phyloP scores from a whole-genome alignment of 2,797 vertebrate species.

The Novumbra hubbsi region DNA sequence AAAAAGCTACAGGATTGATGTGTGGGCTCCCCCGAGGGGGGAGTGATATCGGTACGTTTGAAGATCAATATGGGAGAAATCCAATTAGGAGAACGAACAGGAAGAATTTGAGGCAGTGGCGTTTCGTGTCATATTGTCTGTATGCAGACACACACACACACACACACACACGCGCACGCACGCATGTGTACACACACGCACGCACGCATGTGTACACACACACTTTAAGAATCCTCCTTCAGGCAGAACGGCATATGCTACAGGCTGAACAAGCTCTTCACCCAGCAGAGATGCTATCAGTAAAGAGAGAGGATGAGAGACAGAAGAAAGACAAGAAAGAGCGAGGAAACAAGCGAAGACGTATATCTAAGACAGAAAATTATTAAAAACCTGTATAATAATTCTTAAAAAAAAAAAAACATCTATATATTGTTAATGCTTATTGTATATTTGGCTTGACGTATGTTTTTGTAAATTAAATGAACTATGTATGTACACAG shows the following conservation, averaged over 20 bases:
- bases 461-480: no score
- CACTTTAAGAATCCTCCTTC: slow-evolving; percentile 49
- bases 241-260: slow-evolving; percentile 60
- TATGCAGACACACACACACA: not conserved
- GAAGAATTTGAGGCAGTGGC: slow-evolving; percentile 61
- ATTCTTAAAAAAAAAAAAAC: no score
- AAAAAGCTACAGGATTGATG: slow-evolving; percentile 74
- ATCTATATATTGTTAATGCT: no score
- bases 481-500: no score
- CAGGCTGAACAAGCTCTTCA: slow-evolving; percentile 59
- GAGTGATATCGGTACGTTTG: slow-evolving; percentile 60
- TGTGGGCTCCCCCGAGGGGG: slow-evolving; percentile 64
- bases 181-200: slow-evolving; percentile 20
- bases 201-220: slow-evolving; percentile 34
- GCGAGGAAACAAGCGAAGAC: slow-evolving; percentile 21
- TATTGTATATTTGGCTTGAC: no score
- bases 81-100: slow-evolving; percentile 77
- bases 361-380: no score
- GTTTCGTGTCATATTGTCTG: slow-evolving; percentile 62
- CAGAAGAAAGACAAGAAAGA: not conserved
- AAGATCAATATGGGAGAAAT: slow-evolving; percentile 79
- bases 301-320: not conserved
- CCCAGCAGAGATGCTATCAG: slow-evolving; percentile 43
- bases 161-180: slow-evolving; percentile 34
- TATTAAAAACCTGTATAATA: no score